phyloP scores from a whole-genome alignment of 2,797 vertebrate genomes.

The Notolepis coatsorum region DNA sequence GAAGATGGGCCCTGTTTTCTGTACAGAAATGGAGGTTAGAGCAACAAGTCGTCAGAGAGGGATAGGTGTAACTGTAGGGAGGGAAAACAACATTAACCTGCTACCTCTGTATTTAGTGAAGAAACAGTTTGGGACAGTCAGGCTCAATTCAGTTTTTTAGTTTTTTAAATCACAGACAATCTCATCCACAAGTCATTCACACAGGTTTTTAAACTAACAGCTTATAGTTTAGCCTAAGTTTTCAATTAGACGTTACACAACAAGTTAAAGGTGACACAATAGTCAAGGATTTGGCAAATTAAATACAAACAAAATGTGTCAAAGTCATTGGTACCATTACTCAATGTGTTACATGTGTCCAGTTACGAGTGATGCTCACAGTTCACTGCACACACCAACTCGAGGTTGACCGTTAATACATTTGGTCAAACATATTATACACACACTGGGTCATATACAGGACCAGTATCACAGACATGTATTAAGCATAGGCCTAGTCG shows the following conservation, averaged over 20 bases:
- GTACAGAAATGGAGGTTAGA: too few relatives aligned
- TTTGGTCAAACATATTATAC: conserved; percentile 29
- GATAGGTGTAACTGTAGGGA: too few relatives aligned
- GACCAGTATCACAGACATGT: background rate
- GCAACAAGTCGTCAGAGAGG: too few relatives aligned
- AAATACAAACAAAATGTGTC: background rate
- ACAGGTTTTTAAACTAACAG: background rate
- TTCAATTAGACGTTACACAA: background rate
- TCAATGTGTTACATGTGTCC: background rate
- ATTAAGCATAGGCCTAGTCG: conserved; percentile 2
- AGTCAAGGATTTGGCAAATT: conserved; percentile 1
- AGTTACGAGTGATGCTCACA: background rate
- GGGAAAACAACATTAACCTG: too few relatives aligned
- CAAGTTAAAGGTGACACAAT: background rate
- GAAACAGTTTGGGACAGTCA: too few relatives aligned
- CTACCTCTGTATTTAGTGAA: too few relatives aligned
- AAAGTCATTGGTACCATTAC: background rate
- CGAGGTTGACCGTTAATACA: conserved; percentile 24
- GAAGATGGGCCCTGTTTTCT: too few relatives aligned
- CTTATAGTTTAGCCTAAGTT: background rate
- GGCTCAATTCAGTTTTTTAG: too few relatives aligned
- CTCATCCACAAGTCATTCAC: background rate
- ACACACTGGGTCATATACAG: conserved; percentile 7
- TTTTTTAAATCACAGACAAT: background rate
- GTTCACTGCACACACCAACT: conserved; percentile 12